A percentile compares a stretch with the other conserved stretches of the same genome.
Conservation (phyloP, 2,113 vertebrate genomes). For the Gadus macrocephalus region DNA sequence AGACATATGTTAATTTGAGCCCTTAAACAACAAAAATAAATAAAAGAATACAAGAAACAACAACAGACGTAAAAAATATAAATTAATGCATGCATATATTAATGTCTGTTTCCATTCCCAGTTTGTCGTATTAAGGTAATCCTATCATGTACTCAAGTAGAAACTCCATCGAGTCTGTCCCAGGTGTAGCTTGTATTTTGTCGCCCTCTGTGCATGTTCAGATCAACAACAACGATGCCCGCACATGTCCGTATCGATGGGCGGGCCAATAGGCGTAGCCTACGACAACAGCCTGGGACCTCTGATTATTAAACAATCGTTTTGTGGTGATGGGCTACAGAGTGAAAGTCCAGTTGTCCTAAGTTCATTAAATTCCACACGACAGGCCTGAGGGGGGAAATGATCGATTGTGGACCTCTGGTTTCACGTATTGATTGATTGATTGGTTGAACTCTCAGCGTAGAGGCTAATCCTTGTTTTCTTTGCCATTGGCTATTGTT, state of each 20-base stretch:
- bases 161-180: neutral
- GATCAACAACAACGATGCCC: neutral
- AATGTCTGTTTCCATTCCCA: too few species aligned
- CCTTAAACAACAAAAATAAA: too few species aligned
- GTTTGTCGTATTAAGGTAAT: neutral
- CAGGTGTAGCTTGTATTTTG: neutral
- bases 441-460: slow-evolving; percentile 10
- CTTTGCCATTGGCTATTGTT: neutral
- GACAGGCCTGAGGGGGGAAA: neutral
- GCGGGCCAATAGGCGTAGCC: neutral
- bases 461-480: slow-evolving; percentile 11
- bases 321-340: neutral
- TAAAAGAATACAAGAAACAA: too few species aligned
- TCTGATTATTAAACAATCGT: too few species aligned
- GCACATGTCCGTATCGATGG: neutral
- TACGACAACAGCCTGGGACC: neutral
- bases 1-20: too few species aligned
- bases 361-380: slow-evolving; percentile 25
- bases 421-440: slow-evolving; percentile 14
- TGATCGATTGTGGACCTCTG: slow-evolving; percentile 9
- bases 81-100: neutral
- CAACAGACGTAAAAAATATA: neutral
- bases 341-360: neutral
- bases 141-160: neutral
- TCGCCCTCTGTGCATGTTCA: slow-evolving; percentile 12